Percentiles rank a stretch among this genome's conserved stretches.
These are phyloP conservation scores for Protobothrops flavoviridis DNA, from an alignment of 2,113 vertebrate genomes.

Conservation along the genomic window DNA sequence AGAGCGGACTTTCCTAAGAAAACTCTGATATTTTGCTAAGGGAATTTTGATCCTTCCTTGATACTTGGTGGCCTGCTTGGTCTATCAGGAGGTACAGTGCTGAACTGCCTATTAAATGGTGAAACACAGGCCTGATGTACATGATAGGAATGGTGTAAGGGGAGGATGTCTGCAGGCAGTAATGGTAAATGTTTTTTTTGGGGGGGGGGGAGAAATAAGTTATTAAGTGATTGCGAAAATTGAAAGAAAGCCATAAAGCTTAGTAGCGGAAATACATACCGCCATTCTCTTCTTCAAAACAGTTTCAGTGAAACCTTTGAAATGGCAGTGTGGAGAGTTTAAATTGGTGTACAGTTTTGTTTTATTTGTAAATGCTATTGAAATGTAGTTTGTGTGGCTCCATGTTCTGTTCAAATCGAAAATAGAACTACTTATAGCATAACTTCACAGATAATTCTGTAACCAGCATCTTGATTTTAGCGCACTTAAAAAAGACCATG, in stretches of 20 bases:
- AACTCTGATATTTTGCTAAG: neutral
- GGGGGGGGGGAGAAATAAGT: neutral
- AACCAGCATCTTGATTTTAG: neutral
- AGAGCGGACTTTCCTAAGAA: neutral
- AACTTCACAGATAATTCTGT: neutral
- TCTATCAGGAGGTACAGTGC: neutral
- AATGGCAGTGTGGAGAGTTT: neutral
- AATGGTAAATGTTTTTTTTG: neutral
- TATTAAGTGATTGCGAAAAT: neutral
- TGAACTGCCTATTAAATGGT: neutral
- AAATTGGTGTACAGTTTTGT: neutral
- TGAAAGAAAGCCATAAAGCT: neutral
- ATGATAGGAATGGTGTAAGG: neutral
- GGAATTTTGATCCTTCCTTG: neutral
- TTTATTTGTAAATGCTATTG: neutral
- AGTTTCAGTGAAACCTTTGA: neutral
- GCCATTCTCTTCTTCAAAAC: neutral
- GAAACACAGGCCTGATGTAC: neutral
- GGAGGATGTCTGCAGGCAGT: neutral
- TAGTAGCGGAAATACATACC: neutral
- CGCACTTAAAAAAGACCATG: conserved; percentile 11
- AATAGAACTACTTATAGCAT: neutral
- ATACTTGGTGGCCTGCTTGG: neutral
- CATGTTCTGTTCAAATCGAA: neutral
- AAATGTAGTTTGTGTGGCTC: neutral